Evolutionary conservation across 64 coral and sea anemone genomes (phyloP).

Genomic region (Pachyseris speciosa): DNA sequence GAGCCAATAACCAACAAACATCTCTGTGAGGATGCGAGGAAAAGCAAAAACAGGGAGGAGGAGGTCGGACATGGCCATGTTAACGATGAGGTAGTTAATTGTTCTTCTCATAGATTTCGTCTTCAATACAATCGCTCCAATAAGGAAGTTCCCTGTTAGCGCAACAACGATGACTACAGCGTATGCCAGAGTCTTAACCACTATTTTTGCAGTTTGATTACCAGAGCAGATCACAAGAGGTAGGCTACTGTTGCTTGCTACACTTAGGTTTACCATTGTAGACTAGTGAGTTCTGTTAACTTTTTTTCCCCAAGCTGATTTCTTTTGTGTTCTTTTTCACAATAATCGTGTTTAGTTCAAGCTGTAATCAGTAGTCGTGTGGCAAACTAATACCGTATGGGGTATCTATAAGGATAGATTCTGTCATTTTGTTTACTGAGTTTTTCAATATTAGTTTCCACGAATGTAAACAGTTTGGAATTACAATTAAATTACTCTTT

Average conservation of each 20-base stretch:
- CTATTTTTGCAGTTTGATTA: not conserved
- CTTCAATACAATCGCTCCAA: conserved; percentile 7
- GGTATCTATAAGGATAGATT: not conserved
- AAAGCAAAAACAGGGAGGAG: conserved; percentile 21
- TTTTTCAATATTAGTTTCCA: not conserved
- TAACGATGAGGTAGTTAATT: conserved; percentile 38
- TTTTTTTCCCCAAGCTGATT: not conserved
- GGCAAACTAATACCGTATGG: not conserved
- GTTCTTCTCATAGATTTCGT: conserved; percentile 33
- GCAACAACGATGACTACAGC: not conserved
- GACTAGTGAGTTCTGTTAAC: not conserved
- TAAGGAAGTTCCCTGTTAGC: conserved; percentile 1
- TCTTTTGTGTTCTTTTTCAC: not conserved
- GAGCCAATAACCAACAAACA: conserved; percentile 19
- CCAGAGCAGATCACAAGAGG: not conserved
- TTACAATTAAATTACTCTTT: conserved; percentile 9
- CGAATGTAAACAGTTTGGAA: not conserved
- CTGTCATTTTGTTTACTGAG: not conserved
- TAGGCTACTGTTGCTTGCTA: not conserved
- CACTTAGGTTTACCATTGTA: not conserved
- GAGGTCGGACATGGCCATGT: conserved; percentile 50
- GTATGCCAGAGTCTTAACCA: not conserved
- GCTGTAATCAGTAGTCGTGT: not conserved
- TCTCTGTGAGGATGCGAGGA: not conserved
- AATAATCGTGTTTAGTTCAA: not conserved